These are phyloP conservation scores for Cephus pygmeus DNA, from an alignment of 2,888 invertebrate species.

Conservation along the genomic window DNA sequence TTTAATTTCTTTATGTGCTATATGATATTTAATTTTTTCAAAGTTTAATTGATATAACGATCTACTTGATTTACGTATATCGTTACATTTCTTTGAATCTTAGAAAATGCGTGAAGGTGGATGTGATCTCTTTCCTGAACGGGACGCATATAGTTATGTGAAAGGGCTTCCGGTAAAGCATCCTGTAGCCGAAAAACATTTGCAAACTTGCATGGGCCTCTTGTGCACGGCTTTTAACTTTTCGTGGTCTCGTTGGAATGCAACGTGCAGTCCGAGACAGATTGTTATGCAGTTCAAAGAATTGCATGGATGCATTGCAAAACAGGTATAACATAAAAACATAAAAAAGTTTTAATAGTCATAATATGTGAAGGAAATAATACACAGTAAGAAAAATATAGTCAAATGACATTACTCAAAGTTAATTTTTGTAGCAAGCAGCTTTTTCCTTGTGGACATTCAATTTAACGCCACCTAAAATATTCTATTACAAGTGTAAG, in stretches of 20 bases:
- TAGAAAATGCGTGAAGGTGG: constrained; percentile 72
- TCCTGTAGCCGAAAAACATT: constrained; percentile 78
- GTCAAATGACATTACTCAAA: neutral
- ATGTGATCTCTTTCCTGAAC: constrained; percentile 85
- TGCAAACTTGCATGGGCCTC: constrained; percentile 83
- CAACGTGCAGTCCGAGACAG: constrained; percentile 66
- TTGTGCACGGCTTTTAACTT: constrained; percentile 80
- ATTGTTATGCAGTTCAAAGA: constrained; percentile 78
- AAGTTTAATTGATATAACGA: neutral
- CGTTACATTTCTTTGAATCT: constrained; percentile 5
- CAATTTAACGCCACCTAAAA: neutral
- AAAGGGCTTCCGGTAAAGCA: constrained; percentile 72
- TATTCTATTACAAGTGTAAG: neutral
- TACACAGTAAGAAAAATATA: neutral
- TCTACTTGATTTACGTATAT: neutral
- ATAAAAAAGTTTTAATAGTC: neutral
- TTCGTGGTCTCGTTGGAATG: constrained; percentile 83
- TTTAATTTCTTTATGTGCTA: too few species aligned
- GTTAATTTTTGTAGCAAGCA: too few species aligned
- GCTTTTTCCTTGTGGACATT: neutral
- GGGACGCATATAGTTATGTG: constrained; percentile 79
- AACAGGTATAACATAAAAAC: constrained; percentile 61
- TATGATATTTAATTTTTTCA: neutral
- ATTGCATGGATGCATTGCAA: constrained; percentile 69
- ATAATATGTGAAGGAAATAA: neutral